Base-by-base conservation (phyloP, 2,113 vertebrate genomes). In the Fukomys damarensis region DNA sequence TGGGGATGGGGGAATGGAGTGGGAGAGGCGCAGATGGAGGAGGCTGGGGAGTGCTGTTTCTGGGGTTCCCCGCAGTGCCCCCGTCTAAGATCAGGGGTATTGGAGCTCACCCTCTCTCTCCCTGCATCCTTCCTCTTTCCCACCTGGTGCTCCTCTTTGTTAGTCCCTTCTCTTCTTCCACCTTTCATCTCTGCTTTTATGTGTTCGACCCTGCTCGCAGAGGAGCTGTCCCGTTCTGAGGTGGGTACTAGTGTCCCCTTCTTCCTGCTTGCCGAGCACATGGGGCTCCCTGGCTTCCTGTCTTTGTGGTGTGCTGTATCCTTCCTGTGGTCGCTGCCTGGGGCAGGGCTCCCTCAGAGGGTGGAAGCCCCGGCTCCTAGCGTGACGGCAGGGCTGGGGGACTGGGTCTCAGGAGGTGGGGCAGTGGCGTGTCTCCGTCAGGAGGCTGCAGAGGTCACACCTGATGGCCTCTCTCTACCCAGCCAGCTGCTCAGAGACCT, bases 401-500 rank as follows among this genome's bases (percentile, higher is more conserved):
- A 84, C 54, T 72, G 76, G 59, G 93, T 54, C 63, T 79, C 32
- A 61, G 91, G 91, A 86, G 80, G 81, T 22, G 9, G 89, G 93
- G 28, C 54, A 32, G 58, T 11, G n/a, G 32, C 8, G 5, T 38
- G 24, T 52, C 9, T 35, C 68, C 9, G 26, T 28, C 11, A 4
- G 41, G 28, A 63, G 59, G 80, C 86, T 30, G 26, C 3, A 1
- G 59, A 7, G 2, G 26, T 59, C 54, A 0, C 16, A 16, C 90
- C 90, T 94, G 28, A 97, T 79, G 32, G 54, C 86, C 38, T 12
- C 14, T 97, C 83, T 97, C 68, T 94, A 76, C 66, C 7, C 95
- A 99, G 99, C 98, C 99, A 99, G 91, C 98, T 99, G 12, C 98
- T 99, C 94, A 99, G 99, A 97, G 99, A 99, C 91, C 98, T 99